These are phyloP conservation scores for Leuctra nigra DNA, from an alignment of 2,888 invertebrate species.

Conservation along the genomic window DNA sequence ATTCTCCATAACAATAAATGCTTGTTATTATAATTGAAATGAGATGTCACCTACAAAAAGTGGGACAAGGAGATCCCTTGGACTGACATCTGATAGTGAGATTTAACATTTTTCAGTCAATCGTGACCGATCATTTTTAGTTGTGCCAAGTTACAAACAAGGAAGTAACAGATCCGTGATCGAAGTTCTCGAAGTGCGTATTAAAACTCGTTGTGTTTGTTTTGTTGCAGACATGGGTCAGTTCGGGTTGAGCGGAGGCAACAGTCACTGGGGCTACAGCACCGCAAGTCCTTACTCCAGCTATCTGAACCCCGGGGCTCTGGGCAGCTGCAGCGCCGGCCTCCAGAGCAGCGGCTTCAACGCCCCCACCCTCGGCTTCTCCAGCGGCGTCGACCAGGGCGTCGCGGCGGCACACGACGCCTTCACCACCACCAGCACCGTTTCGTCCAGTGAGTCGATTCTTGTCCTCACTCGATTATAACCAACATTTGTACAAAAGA, in stretches of 20 bases:
- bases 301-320: conserved; percentile 66
- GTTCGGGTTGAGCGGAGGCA: conserved; percentile 75
- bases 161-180: too few species aligned
- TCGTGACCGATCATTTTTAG: too few species aligned
- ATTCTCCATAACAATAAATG: too few species aligned
- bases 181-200: neutral
- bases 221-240: conserved; percentile 69
- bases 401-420: conserved; percentile 43
- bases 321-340: conserved; percentile 57
- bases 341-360: conserved; percentile 32
- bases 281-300: conserved; percentile 81
- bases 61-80: too few species aligned
- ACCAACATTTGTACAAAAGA: too few species aligned
- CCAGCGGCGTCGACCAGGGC: conserved; percentile 36
- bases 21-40: too few species aligned
- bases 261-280: conserved; percentile 85
- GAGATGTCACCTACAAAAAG: too few species aligned
- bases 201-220: neutral
- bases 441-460: conserved; percentile 40
- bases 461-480: too few species aligned
- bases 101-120: too few species aligned
- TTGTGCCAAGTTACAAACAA: too few species aligned
- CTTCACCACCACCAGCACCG: conserved; percentile 39
- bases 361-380: conserved; percentile 36
- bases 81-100: too few species aligned